phyloP scores from a whole-genome alignment of 2,797 vertebrate species.

The Balearica regulorum region DNA sequence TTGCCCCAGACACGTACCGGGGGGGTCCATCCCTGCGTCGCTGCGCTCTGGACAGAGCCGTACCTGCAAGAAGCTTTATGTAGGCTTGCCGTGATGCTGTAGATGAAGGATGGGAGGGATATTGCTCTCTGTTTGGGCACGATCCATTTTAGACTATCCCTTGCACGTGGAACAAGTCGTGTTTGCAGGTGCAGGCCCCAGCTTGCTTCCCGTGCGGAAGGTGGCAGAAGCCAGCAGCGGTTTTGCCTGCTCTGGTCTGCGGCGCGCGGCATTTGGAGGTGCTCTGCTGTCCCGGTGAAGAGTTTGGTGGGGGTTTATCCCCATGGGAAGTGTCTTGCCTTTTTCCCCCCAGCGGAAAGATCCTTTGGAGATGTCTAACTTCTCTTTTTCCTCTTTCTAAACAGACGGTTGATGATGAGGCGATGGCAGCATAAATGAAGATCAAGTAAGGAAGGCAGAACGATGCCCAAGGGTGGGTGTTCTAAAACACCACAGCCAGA shows the following conservation, averaged over 20 bases:
- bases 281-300: not conserved
- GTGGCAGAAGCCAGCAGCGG: not conserved
- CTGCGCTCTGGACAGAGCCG: accelerated
- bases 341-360: accelerated
- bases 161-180: accelerated
- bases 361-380: not conserved
- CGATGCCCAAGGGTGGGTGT: conserved; percentile 99
- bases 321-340: not conserved
- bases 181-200: not conserved
- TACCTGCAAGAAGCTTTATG: not conserved
- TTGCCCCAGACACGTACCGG: accelerated
- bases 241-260: not conserved
- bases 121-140: not conserved
- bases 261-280: accelerated
- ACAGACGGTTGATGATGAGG: conserved; percentile 97
- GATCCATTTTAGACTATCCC: accelerated
- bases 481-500: conserved; percentile 98
- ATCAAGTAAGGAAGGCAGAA: conserved; percentile 96
- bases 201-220: not conserved
- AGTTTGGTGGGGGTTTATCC: not conserved
- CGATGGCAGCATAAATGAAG: conserved; percentile 90
- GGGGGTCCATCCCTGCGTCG: accelerated
- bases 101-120: not conserved
- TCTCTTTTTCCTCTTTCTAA: conserved; percentile 12
- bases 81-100: not conserved